A percentile compares a stretch with the other conserved stretches of the same genome.
Conservation (phyloP, 2,797 vertebrate genomes). For the Bradypus variegatus region DNA sequence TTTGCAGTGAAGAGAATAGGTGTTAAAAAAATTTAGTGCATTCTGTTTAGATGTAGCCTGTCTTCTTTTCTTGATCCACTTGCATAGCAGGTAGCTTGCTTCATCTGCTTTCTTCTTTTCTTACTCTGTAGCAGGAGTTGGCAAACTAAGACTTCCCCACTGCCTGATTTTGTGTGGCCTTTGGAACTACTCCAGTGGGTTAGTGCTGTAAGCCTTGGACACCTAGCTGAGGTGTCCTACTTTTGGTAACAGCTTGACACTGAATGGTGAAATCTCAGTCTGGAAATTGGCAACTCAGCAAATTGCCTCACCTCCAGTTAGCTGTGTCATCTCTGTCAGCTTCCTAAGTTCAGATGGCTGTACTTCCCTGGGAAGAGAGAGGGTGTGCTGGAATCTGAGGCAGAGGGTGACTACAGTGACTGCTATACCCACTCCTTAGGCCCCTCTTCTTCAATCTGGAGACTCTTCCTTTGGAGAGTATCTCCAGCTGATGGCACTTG, state of each 20-base stretch:
- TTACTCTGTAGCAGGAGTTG: background rate
- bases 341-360: background rate
- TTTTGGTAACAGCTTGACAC: background rate
- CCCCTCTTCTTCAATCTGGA: background rate
- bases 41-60: background rate
- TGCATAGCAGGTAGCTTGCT: background rate
- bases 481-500: background rate
- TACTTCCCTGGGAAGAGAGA: background rate
- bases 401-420: background rate
- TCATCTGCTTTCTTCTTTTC: background rate
- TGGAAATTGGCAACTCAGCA: background rate
- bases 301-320: background rate
- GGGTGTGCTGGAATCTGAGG: background rate
- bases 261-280: background rate
- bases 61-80: background rate
- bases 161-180: background rate
- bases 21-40: background rate
- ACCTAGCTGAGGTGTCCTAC: background rate
- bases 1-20: constrained; percentile 14
- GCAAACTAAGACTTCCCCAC: background rate
- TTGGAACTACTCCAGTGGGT: background rate
- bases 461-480: background rate
- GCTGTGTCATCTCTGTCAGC: background rate
- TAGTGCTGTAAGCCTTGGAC: background rate
- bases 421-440: too few species aligned